Base-by-base conservation (phyloP, 2,888 invertebrate species). In the Sinohyriopsis cumingii region DNA sequence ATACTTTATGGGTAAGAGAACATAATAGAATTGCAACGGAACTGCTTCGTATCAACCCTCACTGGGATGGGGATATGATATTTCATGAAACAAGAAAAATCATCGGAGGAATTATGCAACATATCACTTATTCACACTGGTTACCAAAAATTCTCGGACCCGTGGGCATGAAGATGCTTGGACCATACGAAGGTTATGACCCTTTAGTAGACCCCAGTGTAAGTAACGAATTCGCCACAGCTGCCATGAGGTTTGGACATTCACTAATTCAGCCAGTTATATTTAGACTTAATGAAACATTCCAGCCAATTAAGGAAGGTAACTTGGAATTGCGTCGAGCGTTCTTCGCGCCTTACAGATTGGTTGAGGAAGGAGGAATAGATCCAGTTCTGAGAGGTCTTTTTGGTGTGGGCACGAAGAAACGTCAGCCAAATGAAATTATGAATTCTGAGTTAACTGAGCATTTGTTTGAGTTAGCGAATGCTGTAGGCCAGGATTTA, bases 351-450 rank as follows among this genome's bases (percentile, higher is more conserved):
- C 99, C 99, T 0, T 98, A 98, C 95, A 92, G 98, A 71, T 89
- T 98, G 3, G 94, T 98, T 0, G 96, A 98, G 80, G 98, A 99
- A 91, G 99, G 99, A 18, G 99, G 99, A 6, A 94, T 99, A 1
- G 99, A 99, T 91, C 99, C 99, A 0, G 90, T 99, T 45, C 90
- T 99, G 68, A 92, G 99, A 81, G 99, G 99, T 53, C 93, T 99
- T 91, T 96, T 95, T 87, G 94, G 93, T 0, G 93, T 94, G 4
- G 94, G 98, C 0, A 96, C 98, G 0, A 99, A 99, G 79, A 87
- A 88, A 15, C 96, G 96, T 88, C 93, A 92, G 75, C 94, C 98
- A 0, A 94, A 94, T 67, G 94, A 99, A 90, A 95, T 98, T 87
- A 91, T 99, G 6, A 99, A 99, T 86, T 92, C 93, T 0, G 98